Conservation (phyloP, 1,140 invertebrate genomes). For the Chrysomallon squamiferum region DNA sequence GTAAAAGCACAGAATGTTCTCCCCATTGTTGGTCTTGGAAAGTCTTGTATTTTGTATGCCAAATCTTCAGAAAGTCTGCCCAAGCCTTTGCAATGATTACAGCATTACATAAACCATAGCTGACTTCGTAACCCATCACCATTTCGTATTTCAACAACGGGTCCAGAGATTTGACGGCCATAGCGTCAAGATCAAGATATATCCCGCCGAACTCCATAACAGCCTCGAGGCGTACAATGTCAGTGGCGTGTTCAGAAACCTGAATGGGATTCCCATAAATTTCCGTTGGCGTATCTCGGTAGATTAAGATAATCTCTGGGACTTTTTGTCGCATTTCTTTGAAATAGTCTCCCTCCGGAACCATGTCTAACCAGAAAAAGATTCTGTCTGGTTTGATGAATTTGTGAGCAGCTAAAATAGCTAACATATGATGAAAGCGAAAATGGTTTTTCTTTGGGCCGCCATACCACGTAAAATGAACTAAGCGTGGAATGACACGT, state of each 20-base stretch:
- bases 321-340: neutral
- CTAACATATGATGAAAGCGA: neutral
- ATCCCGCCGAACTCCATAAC: neutral
- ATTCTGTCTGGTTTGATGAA: neutral
- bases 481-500: too few relatives aligned
- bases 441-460: too few relatives aligned
- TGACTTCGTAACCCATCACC: neutral
- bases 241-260: neutral
- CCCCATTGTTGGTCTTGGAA: neutral
- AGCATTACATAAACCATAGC: neutral
- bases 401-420: neutral
- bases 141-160: neutral
- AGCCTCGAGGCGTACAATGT: neutral
- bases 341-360: neutral
- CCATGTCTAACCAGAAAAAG: neutral
- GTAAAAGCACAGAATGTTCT: neutral
- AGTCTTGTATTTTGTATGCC: neutral
- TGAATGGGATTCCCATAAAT: neutral
- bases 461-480: too few relatives aligned
- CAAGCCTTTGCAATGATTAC: neutral
- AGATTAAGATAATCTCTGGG: neutral
- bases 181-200: neutral
- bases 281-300: neutral
- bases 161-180: neutral
- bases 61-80: neutral